Percentiles rank a stretch among this genome's conserved stretches.
phyloP scores from a whole-genome alignment of 2,113 vertebrate species.

The Tamias sibiricus region DNA sequence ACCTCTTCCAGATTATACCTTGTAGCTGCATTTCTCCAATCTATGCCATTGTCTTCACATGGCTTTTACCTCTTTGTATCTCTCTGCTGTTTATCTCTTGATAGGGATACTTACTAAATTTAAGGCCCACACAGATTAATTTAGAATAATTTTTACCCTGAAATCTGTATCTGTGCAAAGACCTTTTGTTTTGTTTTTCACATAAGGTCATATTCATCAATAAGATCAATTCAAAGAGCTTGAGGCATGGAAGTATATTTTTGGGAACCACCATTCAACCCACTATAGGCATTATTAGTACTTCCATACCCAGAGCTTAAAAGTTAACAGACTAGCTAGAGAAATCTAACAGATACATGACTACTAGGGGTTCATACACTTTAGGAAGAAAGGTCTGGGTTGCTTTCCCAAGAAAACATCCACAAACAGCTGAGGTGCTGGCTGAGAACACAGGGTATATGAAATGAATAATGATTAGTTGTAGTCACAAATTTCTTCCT shows the following conservation, averaged over 20 bases:
- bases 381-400: neutral
- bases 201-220: neutral
- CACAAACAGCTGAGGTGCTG: neutral
- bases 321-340: neutral
- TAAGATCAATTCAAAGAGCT: neutral
- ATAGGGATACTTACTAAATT: neutral
- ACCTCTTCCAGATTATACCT: neutral
- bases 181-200: neutral
- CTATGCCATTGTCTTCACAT: neutral
- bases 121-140: neutral
- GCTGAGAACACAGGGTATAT: neutral
- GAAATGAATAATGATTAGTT: neutral
- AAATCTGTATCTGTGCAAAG: neutral
- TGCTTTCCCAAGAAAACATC: neutral
- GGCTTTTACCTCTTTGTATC: neutral
- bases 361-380: neutral
- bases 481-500: neutral
- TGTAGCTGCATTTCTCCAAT: neutral
- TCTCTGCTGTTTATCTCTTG: neutral
- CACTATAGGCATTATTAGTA: neutral
- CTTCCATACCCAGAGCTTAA: neutral
- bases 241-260: neutral
- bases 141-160: neutral
- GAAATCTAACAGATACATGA: neutral
- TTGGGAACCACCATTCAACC: neutral